phyloP scores from a whole-genome alignment of 2,113 vertebrate genomes.

The Onychostruthus taczanowskii region DNA sequence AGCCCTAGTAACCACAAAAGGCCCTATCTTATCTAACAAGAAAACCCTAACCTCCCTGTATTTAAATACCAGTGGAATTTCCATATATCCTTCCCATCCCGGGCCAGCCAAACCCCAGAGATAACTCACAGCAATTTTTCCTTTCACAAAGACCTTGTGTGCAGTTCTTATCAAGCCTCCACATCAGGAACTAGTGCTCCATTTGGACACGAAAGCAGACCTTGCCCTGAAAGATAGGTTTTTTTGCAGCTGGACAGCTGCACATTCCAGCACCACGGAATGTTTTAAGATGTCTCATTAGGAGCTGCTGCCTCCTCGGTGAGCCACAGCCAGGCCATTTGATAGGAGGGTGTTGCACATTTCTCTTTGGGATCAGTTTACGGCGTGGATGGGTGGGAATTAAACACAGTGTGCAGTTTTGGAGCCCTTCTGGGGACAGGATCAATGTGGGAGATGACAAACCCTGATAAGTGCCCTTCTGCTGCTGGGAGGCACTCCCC shows the following conservation, averaged over 20 bases:
- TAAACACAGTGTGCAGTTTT: not conserved
- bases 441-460: not conserved
- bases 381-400: not conserved
- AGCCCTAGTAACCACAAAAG: not conserved
- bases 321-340: not conserved
- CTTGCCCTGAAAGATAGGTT: not conserved
- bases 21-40: not conserved
- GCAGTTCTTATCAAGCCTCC: not conserved
- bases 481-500: not conserved
- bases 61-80: constrained; percentile 4
- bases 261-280: fast-evolving
- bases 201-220: constrained; percentile 12
- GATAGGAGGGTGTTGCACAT: not conserved
- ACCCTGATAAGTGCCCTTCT: not conserved
- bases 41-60: not conserved
- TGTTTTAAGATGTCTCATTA: not conserved
- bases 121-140: not conserved
- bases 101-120: not conserved
- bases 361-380: not conserved
- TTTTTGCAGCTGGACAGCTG: not conserved
- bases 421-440: not conserved
- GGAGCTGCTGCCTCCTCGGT: not conserved
- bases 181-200: not conserved
- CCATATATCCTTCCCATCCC: not conserved
- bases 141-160: not conserved